Evolutionary conservation across 2,113 vertebrate species (phyloP).

Genomic region (Bujurquina vittata): DNA sequence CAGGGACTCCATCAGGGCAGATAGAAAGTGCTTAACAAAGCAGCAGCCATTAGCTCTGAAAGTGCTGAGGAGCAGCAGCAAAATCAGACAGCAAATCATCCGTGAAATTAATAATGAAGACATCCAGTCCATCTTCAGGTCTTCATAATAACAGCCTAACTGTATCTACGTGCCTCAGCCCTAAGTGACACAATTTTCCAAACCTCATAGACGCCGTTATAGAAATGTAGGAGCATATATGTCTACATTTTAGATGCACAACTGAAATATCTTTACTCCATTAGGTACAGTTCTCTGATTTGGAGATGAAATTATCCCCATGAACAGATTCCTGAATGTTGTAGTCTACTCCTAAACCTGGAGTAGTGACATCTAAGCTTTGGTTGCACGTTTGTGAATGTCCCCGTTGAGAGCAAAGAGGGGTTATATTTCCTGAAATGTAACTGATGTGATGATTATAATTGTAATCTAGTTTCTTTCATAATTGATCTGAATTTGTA

Average conservation of each 20-base stretch:
- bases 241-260: too few relatives aligned
- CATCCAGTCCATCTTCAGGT: too few relatives aligned
- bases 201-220: too few relatives aligned
- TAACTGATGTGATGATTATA: background rate
- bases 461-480: background rate
- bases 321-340: background rate
- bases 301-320: background rate
- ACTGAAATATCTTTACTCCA: background rate
- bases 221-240: too few relatives aligned
- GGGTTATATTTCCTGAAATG: background rate
- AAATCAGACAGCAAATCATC: too few relatives aligned
- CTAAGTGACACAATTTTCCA: too few relatives aligned
- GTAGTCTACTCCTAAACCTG: background rate
- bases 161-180: too few relatives aligned
- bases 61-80: too few relatives aligned
- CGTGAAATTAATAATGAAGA: too few relatives aligned
- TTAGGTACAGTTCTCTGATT: background rate
- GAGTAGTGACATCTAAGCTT: background rate
- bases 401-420: too few relatives aligned
- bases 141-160: too few relatives aligned
- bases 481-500: fast-evolving
- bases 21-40: background rate
- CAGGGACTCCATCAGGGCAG: background rate
- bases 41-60: background rate
- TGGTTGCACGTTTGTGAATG: too few relatives aligned